These are phyloP conservation scores for Caenorhabditis tropicalis DNA, from an alignment of 1,140 invertebrate species.

Conservation along the genomic window DNA sequence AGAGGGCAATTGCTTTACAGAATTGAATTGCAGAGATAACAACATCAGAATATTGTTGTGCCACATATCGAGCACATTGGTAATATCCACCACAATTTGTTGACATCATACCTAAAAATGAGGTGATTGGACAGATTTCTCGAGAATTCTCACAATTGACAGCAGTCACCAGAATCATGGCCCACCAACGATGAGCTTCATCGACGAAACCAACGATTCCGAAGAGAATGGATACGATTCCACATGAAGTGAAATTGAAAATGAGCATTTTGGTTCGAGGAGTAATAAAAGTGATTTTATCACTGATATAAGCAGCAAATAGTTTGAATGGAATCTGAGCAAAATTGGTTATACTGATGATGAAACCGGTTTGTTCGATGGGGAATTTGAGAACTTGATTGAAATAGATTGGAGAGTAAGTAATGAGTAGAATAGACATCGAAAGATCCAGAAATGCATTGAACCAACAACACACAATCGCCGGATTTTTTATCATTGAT, in stretches of 20 bases:
- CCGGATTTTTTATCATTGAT: background rate
- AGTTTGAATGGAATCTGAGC: conserved; percentile 11
- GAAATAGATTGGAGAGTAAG: conserved; percentile 50
- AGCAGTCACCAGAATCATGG: conserved; percentile 7
- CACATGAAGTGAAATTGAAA: conserved; percentile 8
- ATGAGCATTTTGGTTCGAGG: background rate
- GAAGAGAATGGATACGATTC: background rate
- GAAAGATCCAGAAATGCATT: conserved; percentile 45
- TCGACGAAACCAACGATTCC: background rate
- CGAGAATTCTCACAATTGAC: background rate
- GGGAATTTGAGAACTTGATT: conserved; percentile 30
- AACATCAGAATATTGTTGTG: conserved; percentile 21
- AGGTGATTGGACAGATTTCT: too few species aligned
- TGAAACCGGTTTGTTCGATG: conserved; percentile 18
- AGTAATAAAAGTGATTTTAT: background rate
- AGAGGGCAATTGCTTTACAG: background rate
- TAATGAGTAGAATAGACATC: conserved; percentile 22
- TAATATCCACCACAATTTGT: too few species aligned
- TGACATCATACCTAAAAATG: too few species aligned
- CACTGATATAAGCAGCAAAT: background rate
- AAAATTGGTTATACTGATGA: conserved; percentile 2
- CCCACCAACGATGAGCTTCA: background rate
- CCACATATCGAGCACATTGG: too few species aligned
- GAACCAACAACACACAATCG: background rate
- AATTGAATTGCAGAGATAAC: conserved; percentile 8